A percentile compares a stretch with the other conserved stretches of the same genome.
Evolutionary conservation across 2,113 vertebrate species (phyloP).

Genomic region (Symphodus melops): DNA sequence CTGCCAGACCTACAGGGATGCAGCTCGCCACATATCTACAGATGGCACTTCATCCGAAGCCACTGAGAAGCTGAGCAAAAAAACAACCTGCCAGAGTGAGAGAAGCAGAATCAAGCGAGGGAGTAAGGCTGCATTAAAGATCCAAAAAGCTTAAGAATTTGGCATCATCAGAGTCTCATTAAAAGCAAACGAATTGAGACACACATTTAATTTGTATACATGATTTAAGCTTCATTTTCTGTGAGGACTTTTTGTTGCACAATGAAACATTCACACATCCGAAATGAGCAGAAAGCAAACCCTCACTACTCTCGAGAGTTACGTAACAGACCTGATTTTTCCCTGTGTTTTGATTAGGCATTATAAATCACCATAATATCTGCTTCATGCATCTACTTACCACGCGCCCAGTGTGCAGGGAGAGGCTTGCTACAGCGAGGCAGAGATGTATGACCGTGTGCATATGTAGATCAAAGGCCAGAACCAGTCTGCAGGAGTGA

Average conservation of each 20-base stretch:
- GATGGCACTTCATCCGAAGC: constrained; percentile 32
- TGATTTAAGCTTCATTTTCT: not conserved
- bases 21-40: constrained; percentile 15
- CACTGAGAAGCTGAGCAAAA: constrained; percentile 1
- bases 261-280: constrained; percentile 1
- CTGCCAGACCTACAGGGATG: constrained; percentile 10
- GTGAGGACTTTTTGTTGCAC: not conserved
- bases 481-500: constrained; percentile 22
- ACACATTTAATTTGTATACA: too few relatives aligned
- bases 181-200: too few relatives aligned
- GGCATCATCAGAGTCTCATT: too few relatives aligned
- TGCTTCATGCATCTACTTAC: constrained; percentile 16
- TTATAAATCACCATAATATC: constrained; percentile 53
- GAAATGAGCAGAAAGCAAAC: not conserved
- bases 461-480: constrained; percentile 55
- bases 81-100: not conserved
- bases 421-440: constrained; percentile 19
- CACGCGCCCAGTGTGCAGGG: constrained; percentile 1
- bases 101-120: constrained; percentile 12
- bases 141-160: not conserved
- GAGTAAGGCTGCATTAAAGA: not conserved
- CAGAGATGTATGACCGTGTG: constrained; percentile 19
- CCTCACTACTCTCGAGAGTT: constrained; percentile 13
- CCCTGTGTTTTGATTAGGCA: constrained; percentile 44
- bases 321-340: constrained; percentile 31